Evolutionary conservation across 1,140 invertebrate genomes (phyloP).

Genomic region (Papilio helenus): DNA sequence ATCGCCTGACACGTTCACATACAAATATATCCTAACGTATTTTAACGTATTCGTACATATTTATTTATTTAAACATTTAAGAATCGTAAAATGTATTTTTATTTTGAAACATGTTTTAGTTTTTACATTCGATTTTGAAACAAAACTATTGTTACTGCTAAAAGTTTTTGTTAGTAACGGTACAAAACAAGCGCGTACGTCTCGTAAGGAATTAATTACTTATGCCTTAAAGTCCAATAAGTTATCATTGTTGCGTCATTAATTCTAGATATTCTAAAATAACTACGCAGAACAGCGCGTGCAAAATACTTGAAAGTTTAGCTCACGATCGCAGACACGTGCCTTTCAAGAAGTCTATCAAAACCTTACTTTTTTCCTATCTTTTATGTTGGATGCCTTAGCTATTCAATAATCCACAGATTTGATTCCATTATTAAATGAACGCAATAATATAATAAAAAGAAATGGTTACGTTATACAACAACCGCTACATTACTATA

Average conservation of each 20-base stretch:
- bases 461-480: neutral
- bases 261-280: neutral
- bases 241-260: neutral
- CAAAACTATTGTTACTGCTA: neutral
- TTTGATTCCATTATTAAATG: no score
- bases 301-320: neutral
- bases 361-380: neutral
- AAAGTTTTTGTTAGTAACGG: neutral
- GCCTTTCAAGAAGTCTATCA: neutral
- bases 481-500: neutral
- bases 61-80: neutral
- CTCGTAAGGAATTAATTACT: no score
- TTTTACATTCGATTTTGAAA: neutral
- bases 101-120: neutral
- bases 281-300: neutral
- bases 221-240: neutral
- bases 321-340: neutral
- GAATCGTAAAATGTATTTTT: neutral
- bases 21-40: conserved; percentile 48
- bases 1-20: conserved; percentile 49
- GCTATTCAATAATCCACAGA: no score
- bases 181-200: neutral
- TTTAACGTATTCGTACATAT: conserved; percentile 40
- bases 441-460: no score
- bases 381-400: neutral